These are phyloP conservation scores for Hypocryptadius cinnamomeus DNA, from an alignment of 2,113 vertebrate genomes.

Conservation along the genomic window DNA sequence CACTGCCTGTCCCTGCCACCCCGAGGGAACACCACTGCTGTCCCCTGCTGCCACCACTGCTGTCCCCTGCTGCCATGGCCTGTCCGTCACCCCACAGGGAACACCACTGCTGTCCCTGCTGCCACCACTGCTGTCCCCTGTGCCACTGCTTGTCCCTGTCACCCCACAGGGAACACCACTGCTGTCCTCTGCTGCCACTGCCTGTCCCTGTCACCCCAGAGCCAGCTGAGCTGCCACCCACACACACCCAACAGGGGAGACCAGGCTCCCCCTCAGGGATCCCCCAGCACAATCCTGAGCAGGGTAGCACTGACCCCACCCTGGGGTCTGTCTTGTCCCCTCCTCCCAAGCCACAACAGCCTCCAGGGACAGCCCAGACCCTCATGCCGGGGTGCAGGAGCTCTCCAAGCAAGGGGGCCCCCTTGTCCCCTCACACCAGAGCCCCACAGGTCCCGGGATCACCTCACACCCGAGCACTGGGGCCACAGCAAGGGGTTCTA, in stretches of 20 bases:
- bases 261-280: too few relatives aligned
- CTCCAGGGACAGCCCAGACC: too few relatives aligned
- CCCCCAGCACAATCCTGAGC: not conserved
- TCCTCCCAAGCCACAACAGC: not conserved
- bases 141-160: too few relatives aligned
- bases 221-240: not conserved
- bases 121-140: not conserved
- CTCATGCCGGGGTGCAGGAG: fast-evolving
- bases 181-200: not conserved
- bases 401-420: not conserved
- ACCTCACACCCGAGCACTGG: not conserved
- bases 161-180: not conserved
- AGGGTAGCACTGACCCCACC: not conserved
- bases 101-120: not conserved
- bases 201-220: not conserved
- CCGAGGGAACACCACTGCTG: not conserved
- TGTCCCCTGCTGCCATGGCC: not conserved
- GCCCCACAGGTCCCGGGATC: fast-evolving
- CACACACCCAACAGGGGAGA: not conserved
- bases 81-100: too few relatives aligned
- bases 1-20: too few relatives aligned
- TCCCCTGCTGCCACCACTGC: not conserved
- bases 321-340: not conserved
- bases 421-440: not conserved
- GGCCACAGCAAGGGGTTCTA: fast-evolving